Conservation (phyloP, 2,888 invertebrate genomes). For the Halictus ligatus region DNA sequence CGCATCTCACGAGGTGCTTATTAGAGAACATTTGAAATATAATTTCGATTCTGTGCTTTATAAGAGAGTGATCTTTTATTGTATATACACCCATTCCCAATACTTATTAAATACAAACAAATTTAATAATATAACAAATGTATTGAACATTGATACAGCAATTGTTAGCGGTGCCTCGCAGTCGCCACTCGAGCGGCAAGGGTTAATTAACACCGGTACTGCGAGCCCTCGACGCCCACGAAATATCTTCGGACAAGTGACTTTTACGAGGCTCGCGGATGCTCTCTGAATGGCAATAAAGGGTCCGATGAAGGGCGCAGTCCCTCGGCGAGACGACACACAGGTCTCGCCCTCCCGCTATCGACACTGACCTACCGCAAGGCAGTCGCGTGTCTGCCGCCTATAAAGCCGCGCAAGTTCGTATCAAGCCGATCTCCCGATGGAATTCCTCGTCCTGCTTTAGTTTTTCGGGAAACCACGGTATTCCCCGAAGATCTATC, state of each 20-base stretch:
- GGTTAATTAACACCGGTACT: neutral
- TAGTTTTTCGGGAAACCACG: neutral
- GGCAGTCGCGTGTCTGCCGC: slow-evolving; percentile 22
- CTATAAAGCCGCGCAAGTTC: slow-evolving; percentile 3
- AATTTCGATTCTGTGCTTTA: no score
- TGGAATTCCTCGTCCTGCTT: slow-evolving; percentile 14
- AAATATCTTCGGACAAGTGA: neutral
- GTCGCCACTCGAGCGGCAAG: no score
- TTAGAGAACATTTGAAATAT: no score
- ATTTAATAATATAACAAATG: no score
- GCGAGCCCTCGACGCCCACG: neutral
- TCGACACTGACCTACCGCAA: slow-evolving; percentile 40
- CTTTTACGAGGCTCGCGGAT: neutral
- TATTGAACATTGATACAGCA: no score
- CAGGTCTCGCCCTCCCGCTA: neutral
- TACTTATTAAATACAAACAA: no score
- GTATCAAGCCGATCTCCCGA: slow-evolving; percentile 1
- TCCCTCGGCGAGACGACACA: neutral
- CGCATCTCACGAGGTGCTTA: no score
- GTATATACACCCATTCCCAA: no score
- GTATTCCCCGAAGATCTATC: neutral
- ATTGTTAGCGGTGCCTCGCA: no score
- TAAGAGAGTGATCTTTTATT: no score
- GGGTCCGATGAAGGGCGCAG: neutral
- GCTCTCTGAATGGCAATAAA: neutral